Percentiles rank a stretch among this genome's conserved stretches.
Conservation (phyloP, 2,888 invertebrate genomes). For the Agonopterix alstromeriana region DNA sequence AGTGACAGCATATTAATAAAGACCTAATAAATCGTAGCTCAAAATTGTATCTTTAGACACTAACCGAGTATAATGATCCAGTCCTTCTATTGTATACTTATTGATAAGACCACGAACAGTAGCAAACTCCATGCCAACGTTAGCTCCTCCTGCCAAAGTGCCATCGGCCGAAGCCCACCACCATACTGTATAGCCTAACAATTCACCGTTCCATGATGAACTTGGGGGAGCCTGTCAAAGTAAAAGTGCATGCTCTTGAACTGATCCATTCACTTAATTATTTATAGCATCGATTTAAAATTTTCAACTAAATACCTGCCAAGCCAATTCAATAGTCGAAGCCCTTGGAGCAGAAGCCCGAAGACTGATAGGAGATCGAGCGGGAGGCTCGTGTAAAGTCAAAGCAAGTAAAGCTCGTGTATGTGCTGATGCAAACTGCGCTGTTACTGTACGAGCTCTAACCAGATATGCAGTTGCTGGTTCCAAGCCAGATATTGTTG, state of each 20-base stretch:
- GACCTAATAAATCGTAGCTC: not conserved
- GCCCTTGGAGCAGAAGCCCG: constrained; percentile 56
- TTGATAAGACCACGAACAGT: constrained; percentile 85
- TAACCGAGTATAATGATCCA: constrained; percentile 86
- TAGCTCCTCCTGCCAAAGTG: constrained; percentile 47
- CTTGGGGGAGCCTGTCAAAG: constrained; percentile 78
- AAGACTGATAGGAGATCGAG: constrained; percentile 54
- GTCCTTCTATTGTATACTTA: constrained; percentile 81
- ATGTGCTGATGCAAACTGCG: constrained; percentile 64
- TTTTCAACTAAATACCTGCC: constrained; percentile 44
- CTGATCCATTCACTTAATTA: not conserved
- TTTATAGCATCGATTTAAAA: not conserved
- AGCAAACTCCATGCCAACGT: constrained; percentile 73
- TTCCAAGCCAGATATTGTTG: constrained; percentile 61
- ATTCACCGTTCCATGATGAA: constrained; percentile 85
- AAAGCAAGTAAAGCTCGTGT: constrained; percentile 60
- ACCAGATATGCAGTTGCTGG: constrained; percentile 66
- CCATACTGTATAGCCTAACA: constrained; percentile 86
- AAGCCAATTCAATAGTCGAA: constrained; percentile 57
- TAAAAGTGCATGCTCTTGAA: not conserved
- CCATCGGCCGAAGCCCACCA: constrained; percentile 76
- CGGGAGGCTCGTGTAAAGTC: constrained; percentile 63
- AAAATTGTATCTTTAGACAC: constrained; percentile 5
- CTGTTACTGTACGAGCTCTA: constrained; percentile 59
- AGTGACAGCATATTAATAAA: no score